Conservation (phyloP, 92 coral and sea anemone species). For the Ricordea florida region DNA sequence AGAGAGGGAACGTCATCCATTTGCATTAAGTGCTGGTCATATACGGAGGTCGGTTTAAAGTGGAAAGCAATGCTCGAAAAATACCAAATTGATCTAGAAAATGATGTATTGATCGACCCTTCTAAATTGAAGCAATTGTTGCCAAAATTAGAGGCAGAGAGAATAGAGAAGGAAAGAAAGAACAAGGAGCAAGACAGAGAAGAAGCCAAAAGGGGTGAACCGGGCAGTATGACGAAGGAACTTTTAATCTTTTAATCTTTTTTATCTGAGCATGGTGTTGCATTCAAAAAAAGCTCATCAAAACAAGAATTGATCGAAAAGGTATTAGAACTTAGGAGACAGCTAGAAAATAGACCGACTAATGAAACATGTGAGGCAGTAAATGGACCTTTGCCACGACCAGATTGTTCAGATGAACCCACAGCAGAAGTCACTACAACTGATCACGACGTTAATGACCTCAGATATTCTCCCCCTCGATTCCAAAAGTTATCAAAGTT, state of each 20-base stretch:
- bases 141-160: background rate
- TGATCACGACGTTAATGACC: too few species aligned
- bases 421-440: too few species aligned
- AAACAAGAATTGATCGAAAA: background rate
- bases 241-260: background rate
- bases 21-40: background rate
- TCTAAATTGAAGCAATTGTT: background rate
- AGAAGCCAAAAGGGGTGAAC: slow-evolving; percentile 1
- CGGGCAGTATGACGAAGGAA: background rate
- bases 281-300: slow-evolving; percentile 3
- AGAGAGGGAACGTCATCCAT: background rate
- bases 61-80: slow-evolving; percentile 6
- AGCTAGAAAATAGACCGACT: too few species aligned
- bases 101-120: background rate
- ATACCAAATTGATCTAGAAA: slow-evolving; percentile 3
- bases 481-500: too few species aligned
- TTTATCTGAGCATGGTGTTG: background rate
- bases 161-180: background rate
- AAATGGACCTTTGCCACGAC: too few species aligned
- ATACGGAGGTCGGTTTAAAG: slow-evolving; percentile 4
- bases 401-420: too few species aligned
- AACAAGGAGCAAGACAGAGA: background rate
- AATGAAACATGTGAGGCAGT: too few species aligned
- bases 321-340: background rate
- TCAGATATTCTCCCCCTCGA: too few species aligned